Evolutionary conservation across 2,113 vertebrate genomes (phyloP).

Genomic region (Saguinus imperator): DNA sequence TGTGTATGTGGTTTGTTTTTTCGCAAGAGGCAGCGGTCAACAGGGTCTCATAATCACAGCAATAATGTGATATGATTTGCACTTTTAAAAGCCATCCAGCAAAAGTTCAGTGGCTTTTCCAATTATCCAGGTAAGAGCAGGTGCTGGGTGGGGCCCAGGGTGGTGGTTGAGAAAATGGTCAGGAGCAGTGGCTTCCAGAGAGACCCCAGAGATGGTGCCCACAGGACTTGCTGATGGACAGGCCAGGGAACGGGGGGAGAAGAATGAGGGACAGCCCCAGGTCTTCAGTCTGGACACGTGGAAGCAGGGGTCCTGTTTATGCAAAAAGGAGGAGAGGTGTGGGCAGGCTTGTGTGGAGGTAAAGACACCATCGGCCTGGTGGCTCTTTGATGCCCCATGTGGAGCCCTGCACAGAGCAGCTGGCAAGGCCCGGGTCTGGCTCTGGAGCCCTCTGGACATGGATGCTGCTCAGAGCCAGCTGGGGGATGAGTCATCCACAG

Average conservation of each 20-base stretch:
- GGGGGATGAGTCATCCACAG: fast-evolving
- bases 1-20: too few relatives aligned
- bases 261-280: too few relatives aligned
- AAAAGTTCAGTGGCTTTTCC: not conserved
- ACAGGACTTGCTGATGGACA: not conserved
- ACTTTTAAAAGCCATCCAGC: not conserved
- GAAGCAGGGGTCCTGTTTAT: fast-evolving
- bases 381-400: fast-evolving
- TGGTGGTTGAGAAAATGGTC: fast-evolving
- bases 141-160: too few relatives aligned
- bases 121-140: not conserved
- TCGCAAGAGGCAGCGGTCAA: fast-evolving
- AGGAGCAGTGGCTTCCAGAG: fast-evolving
- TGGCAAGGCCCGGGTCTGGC: fast-evolving
- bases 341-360: fast-evolving
- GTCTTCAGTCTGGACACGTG: too few relatives aligned
- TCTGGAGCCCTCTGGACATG: fast-evolving
- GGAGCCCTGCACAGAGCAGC: fast-evolving
- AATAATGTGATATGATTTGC: too few relatives aligned
- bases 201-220: fast-evolving
- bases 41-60: not conserved
- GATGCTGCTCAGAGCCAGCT: not conserved
- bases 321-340: fast-evolving
- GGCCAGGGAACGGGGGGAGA: not conserved
- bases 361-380: too few relatives aligned